Evolutionary conservation across 2,113 vertebrate genomes (phyloP), one percentile per base, ranked within the genome.

Genomic region (Lanius ludovicianus): DNA sequence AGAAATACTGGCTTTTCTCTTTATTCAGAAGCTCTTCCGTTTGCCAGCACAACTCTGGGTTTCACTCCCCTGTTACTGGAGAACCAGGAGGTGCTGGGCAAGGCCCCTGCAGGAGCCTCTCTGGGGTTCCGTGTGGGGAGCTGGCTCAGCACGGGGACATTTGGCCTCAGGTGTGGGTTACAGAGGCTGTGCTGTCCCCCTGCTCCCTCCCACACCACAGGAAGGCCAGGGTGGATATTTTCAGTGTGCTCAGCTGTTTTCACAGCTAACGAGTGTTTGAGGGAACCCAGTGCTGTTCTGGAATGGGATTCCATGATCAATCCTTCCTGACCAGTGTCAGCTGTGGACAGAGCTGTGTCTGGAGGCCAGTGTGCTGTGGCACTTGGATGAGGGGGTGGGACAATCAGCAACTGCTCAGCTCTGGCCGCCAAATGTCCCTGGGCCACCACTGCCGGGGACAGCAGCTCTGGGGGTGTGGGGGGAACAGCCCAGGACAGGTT

Each of bases 301-400:
- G 47, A 4, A 3, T 42, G 71, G 55, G 79, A 5, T 49, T 31
- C 87, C 10, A 0, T 4, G 21, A 7, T 9, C 25, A 18, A 0
- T 18, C 25, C 63, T 20, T 42, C 31, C 86, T 1, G 3, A 1
- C 1, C 14, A 5, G 56, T 30, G 60, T 3, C 39, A 55, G 47
- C 63, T 27, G 78, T 55, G 70, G 92, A 73, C 70, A 88, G 69
- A 74, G 19, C 55, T n/a, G 64, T 11, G 47, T 24, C 28, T 57
- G 59, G 37, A 63, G 87, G 4, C 68, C 9, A 27, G 37, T 37
- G 37, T 4, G 28, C 56, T 27, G 15, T 7, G 39, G 23, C 46
- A 10, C 37, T 27, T 17, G 13, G 30, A 0, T 12, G 7, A 31
- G 19, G 53, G 73, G 73, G 5, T 65, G 80, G 73, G 73, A 13